Conservation (phyloP, 2,113 vertebrate species). For the Crypturellus undulatus region DNA sequence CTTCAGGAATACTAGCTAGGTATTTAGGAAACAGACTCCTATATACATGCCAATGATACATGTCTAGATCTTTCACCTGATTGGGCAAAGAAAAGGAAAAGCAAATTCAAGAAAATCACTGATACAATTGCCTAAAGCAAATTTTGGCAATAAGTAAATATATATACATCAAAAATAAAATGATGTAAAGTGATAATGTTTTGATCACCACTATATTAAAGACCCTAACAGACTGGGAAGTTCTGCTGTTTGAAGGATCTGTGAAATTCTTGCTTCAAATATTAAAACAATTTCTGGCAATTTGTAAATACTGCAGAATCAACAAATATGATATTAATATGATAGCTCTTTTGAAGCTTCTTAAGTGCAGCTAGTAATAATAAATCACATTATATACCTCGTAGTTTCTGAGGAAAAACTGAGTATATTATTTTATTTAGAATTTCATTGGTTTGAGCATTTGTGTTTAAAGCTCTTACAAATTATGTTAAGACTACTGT, state of each 20-base stretch:
- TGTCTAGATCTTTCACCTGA: neutral
- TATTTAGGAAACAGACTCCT: neutral
- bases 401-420: neutral
- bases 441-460: neutral
- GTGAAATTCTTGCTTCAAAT: neutral
- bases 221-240: neutral
- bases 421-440: neutral
- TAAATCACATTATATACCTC: neutral
- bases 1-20: neutral
- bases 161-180: neutral
- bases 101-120: neutral
- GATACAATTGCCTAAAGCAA: neutral
- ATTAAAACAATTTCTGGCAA: neutral
- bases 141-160: neutral
- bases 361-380: neutral
- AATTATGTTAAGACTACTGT: conserved; percentile 21
- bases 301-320: neutral
- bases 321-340: neutral
- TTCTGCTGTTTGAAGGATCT: neutral
- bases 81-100: neutral
- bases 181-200: neutral
- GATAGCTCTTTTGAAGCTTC: neutral
- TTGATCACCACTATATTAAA: neutral
- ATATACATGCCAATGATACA: neutral
- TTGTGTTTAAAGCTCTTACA: conserved; percentile 10